These are phyloP conservation scores for Kryphioiulus occultus DNA, from an alignment of 2,888 invertebrate species.

Conservation along the genomic window DNA sequence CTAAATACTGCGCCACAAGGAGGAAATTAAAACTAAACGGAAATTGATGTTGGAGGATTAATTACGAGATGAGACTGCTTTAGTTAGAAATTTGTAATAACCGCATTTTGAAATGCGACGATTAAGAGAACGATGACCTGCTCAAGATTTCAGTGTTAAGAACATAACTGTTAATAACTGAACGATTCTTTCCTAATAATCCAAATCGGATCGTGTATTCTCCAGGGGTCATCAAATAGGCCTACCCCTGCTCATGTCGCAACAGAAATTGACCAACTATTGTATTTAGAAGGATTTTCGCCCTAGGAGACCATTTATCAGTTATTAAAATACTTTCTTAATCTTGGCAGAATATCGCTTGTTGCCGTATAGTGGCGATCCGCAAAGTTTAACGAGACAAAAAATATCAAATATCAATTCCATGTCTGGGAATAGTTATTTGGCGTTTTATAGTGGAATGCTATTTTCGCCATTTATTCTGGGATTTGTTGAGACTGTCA, in stretches of 20 bases:
- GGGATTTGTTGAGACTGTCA: not conserved
- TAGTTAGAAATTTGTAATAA: not conserved
- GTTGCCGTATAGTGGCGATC: not conserved
- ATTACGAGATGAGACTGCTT: not conserved
- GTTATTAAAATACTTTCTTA: not conserved
- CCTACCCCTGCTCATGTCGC: not conserved
- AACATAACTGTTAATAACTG: not conserved
- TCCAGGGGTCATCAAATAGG: not conserved
- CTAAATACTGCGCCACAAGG: not conserved
- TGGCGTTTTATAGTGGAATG: not conserved
- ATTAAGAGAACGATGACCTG: not conserved
- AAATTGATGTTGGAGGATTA: not conserved
- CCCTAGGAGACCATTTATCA: not conserved
- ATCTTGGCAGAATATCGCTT: not conserved
- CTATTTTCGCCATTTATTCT: not conserved
- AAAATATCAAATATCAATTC: not conserved
- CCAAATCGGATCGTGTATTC: too few relatives aligned
- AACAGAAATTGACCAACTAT: not conserved
- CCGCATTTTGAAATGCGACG: not conserved
- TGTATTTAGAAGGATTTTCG: not conserved
- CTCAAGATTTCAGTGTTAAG: too few relatives aligned
- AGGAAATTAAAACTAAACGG: too few relatives aligned
- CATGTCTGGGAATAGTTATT: slow-evolving; percentile 6
- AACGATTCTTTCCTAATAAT: too few relatives aligned
- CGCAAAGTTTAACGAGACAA: not conserved